phyloP scores from a whole-genome alignment of 23 tunicate genomes.

The Halocynthia aurantium region DNA sequence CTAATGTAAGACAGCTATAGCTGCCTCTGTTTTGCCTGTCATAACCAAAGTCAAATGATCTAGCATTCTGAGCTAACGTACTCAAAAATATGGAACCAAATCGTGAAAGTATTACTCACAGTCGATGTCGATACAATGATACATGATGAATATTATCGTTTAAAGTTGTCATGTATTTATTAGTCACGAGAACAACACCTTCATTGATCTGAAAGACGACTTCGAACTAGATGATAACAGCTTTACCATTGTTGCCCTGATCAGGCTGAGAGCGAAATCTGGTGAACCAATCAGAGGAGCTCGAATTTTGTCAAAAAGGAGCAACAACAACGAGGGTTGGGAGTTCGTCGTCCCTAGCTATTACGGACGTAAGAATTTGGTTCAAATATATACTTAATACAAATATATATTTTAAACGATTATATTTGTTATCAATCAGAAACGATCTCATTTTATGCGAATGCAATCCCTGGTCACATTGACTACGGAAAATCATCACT shows the following conservation, averaged over 20 bases:
- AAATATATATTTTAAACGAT: background rate
- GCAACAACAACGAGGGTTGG: slow-evolving; percentile 46
- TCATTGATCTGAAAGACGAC: slow-evolving; percentile 50
- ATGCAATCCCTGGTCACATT: slow-evolving; percentile 56
- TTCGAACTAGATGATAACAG: slow-evolving; percentile 33
- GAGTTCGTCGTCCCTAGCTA: slow-evolving; percentile 80
- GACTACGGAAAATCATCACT: slow-evolving; percentile 74
- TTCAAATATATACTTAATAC: background rate
- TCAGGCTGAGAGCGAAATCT: slow-evolving; percentile 33
- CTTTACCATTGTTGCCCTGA: slow-evolving; percentile 44
- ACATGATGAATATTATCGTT: too few relatives aligned
- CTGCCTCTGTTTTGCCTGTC: too few relatives aligned
- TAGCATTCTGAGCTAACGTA: too few relatives aligned
- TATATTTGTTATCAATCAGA: slow-evolving; percentile 16
- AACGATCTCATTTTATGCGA: slow-evolving; percentile 51
- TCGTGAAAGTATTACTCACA: too few relatives aligned
- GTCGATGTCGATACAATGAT: too few relatives aligned
- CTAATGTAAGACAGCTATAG: too few relatives aligned
- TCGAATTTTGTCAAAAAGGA: slow-evolving; percentile 54
- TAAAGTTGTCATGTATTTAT: too few relatives aligned
- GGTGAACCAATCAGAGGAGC: slow-evolving; percentile 36
- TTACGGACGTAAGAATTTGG: slow-evolving; percentile 36
- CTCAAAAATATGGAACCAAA: too few relatives aligned
- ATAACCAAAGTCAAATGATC: too few relatives aligned
- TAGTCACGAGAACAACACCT: slow-evolving; percentile 33